Base-by-base conservation (phyloP, 2,888 invertebrate species). In the Gerris lacustris region DNA sequence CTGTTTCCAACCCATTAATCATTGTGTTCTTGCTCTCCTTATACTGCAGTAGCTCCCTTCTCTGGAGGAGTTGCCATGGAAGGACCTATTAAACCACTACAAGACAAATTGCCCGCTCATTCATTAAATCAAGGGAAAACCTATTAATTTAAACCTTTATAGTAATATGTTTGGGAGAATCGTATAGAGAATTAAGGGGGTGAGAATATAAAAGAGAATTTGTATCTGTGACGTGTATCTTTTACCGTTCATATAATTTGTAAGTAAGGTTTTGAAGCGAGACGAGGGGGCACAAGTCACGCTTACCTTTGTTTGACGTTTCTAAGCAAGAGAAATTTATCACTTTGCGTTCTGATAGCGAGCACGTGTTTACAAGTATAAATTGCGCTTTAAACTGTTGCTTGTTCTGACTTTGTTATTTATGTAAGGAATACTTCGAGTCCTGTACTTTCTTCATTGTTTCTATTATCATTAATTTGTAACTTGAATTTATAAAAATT, bases 61-160 rank as follows among this genome's bases (percentile, higher is more conserved):
- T 47, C 47, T 55, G 9, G 55, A 55, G 31, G 31, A 31, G 31
- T 31, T 31, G 31, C 31, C 31, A 31, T 31, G 31, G 31, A 31
- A 31, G 4, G 55, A 55, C 55, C 55, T 55, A 55, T 55, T 55
- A 55, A 55, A 55, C 55, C 55, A 55, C 11, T 55, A 11, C 15
- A 55, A 55, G 55, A 55, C 55, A 55, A 55, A 55, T 55, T 55
- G 15, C 55, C 55, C 15, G 9, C 15, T 11, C 55, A 55, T 55
- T 55, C 55, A 55, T 55, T 55, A 55, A 55, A 55, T 6, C 68
- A 43, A 5, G 2, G 18, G 17, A n/a, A 17, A 45, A 69, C 44
- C 18, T 18, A 17, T 43, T 63, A 69, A 69, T 63, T 31, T 69
- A 43, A 43, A 67, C 6, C 67, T 67, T 11, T 11, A 18, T 17